Conservation (phyloP, 2,888 invertebrate genomes). For the Balanococcus diminutus region DNA sequence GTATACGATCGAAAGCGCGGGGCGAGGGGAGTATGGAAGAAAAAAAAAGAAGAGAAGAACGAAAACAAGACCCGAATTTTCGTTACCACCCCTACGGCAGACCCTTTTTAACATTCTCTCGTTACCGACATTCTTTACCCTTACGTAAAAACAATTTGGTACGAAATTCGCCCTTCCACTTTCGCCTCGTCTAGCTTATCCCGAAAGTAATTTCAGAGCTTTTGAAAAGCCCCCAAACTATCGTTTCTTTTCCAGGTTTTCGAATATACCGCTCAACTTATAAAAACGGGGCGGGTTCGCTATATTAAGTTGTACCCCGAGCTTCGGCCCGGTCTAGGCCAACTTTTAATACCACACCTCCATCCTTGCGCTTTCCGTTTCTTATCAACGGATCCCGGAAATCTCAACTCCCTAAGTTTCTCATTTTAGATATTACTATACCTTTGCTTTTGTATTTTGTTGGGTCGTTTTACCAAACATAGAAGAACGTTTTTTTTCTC, state of each 20-base stretch:
- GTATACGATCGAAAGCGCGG: not conserved
- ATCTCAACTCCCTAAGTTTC: slow-evolving; percentile 55
- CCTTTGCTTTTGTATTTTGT: slow-evolving; percentile 49
- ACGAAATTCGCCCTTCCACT: slow-evolving; percentile 42
- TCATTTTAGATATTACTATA: slow-evolving; percentile 53
- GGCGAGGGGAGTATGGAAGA: not conserved
- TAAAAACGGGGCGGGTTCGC: slow-evolving; percentile 51
- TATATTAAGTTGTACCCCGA: slow-evolving; percentile 53
- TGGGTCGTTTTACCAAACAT: slow-evolving; percentile 37
- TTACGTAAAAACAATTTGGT: slow-evolving; percentile 53
- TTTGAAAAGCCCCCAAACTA: slow-evolving; percentile 54
- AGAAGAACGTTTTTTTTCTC: slow-evolving; percentile 4
- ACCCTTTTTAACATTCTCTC: slow-evolving; percentile 44
- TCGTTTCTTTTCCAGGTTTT: slow-evolving; percentile 52
- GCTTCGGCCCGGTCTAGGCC: slow-evolving; percentile 28
- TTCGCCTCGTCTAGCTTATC: slow-evolving; percentile 36
- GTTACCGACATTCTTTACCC: slow-evolving; percentile 46
- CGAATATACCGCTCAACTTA: slow-evolving; percentile 43
- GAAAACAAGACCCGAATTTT: slow-evolving; percentile 53
- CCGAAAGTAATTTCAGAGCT: slow-evolving; percentile 54
- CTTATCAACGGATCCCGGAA: slow-evolving; percentile 54
- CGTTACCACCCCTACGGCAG: slow-evolving; percentile 42
- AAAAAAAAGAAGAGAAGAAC: slow-evolving; percentile 37
- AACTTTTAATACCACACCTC: slow-evolving; percentile 54
- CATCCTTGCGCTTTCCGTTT: slow-evolving; percentile 47